Evolutionary conservation across 2,113 vertebrate genomes (phyloP).

Genomic region (Pluvialis apricaria): DNA sequence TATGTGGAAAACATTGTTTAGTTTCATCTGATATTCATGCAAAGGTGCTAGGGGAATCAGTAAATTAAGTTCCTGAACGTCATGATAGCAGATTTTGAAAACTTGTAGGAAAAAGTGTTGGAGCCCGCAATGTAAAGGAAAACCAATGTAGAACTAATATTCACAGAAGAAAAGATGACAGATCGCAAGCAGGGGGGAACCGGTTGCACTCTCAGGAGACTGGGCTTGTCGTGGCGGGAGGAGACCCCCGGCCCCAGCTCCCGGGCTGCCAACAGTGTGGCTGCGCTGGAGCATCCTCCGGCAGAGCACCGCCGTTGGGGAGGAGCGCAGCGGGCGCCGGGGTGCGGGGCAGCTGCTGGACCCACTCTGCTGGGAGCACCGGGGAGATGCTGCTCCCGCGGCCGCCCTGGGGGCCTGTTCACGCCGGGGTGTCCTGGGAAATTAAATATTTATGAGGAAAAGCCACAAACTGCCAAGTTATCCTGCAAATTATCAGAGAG

Average conservation of each 20-base stretch:
- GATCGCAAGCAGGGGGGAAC: accelerated
- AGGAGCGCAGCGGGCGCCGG: accelerated
- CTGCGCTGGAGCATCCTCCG: accelerated
- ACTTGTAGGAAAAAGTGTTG: background rate
- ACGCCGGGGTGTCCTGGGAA: background rate
- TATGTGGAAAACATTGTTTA: background rate
- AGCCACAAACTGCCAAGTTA: constrained; percentile 42
- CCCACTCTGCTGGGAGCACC: accelerated
- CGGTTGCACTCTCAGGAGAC: accelerated
- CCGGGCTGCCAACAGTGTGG: accelerated
- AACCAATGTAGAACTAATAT: accelerated
- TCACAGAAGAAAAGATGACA: accelerated
- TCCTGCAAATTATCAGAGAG: constrained; percentile 48
- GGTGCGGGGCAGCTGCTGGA: too few species aligned
- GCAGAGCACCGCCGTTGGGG: accelerated
- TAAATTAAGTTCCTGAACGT: background rate
- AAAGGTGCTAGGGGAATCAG: background rate
- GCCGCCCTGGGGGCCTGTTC: background rate
- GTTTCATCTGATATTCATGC: background rate
- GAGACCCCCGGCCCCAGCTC: accelerated
- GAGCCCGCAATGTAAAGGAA: background rate
- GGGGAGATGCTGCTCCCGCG: background rate
- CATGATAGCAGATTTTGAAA: background rate
- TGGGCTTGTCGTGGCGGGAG: accelerated
- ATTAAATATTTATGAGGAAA: constrained; percentile 69